phyloP scores from a whole-genome alignment of 1,140 invertebrate genomes.

The Camponotus vicinus region DNA sequence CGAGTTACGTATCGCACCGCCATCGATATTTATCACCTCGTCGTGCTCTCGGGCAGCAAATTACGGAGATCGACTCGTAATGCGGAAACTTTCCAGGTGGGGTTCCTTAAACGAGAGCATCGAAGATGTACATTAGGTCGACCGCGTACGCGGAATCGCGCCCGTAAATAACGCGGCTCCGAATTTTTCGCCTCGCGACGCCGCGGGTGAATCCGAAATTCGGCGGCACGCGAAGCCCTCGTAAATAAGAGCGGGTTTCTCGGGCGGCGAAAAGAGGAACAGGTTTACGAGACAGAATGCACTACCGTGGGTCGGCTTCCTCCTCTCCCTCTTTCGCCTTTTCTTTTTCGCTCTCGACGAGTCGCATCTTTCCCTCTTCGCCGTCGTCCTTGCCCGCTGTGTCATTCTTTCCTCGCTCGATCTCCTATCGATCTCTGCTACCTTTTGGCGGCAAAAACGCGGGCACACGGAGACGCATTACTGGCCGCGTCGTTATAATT shows the following conservation, averaged over 20 bases:
- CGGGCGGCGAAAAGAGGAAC: conserved; percentile 75
- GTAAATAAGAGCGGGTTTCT: conserved; percentile 74
- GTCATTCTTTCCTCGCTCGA: conserved; percentile 56
- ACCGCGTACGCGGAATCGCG: conserved; percentile 26
- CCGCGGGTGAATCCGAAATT: conserved; percentile 75
- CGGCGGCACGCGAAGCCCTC: conserved; percentile 73
- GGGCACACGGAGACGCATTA: conserved; percentile 76
- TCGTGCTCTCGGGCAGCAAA: conserved; percentile 34
- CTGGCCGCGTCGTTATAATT: conserved; percentile 77
- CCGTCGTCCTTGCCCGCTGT: conserved; percentile 14
- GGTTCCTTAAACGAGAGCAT: conserved; percentile 28
- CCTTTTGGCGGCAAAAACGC: conserved; percentile 71
- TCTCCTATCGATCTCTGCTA: conserved; percentile 71
- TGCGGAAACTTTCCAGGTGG: conserved; percentile 33
- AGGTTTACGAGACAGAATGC: conserved; percentile 75
- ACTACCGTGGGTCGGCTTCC: conserved; percentile 56
- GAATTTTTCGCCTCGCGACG: conserved; percentile 61
- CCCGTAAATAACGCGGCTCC: conserved; percentile 48
- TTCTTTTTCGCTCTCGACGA: conserved; percentile 13
- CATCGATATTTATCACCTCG: conserved; percentile 43
- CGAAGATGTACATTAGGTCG: background rate
- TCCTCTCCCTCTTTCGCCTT: conserved; percentile 35
- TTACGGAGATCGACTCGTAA: conserved; percentile 47
- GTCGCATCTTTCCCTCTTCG: background rate
- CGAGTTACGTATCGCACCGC: background rate